phyloP scores from a whole-genome alignment of 2,888 invertebrate species.

The Poecilus cupreus region DNA sequence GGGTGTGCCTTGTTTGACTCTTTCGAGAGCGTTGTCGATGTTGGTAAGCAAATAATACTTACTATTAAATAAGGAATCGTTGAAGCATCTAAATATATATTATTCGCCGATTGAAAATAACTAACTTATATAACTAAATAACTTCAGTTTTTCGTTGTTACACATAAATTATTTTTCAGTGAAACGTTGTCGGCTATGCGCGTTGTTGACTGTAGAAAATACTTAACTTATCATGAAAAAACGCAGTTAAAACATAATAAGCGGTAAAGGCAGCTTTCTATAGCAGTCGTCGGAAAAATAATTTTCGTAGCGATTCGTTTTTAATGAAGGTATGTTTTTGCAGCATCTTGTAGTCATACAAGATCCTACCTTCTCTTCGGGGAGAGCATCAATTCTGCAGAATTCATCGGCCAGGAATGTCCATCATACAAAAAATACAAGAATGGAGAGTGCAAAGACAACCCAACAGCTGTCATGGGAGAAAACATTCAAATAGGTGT shows the following conservation, averaged over 20 bases:
- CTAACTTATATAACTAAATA: too few species aligned
- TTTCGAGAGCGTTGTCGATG: conserved; percentile 25
- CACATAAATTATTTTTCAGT: too few species aligned
- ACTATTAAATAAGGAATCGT: too few species aligned
- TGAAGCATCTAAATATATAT: too few species aligned
- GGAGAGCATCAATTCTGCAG: conserved; percentile 60
- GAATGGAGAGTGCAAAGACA: conserved; percentile 13
- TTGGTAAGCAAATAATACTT: conserved; percentile 35
- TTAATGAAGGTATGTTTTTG: conserved; percentile 64
- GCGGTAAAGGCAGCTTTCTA: too few species aligned
- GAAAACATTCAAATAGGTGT: conserved; percentile 26
- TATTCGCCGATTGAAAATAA: too few species aligned
- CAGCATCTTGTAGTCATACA: conserved; percentile 78
- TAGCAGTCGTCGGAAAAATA: too few species aligned
- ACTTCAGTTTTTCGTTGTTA: too few species aligned
- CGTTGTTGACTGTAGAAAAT: too few species aligned
- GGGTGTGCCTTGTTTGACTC: conserved; percentile 74
- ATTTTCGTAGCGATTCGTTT: not conserved
- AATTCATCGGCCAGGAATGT: conserved; percentile 57
- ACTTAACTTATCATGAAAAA: too few species aligned
- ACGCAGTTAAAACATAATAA: too few species aligned
- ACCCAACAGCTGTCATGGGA: conserved; percentile 48
- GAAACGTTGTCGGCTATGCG: too few species aligned
- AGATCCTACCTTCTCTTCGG: conserved; percentile 60
- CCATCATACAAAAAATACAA: conserved; percentile 3